These are phyloP conservation scores for Seriola quinqueradiata DNA, from an alignment of 2,113 vertebrate species.

Conservation along the genomic window DNA sequence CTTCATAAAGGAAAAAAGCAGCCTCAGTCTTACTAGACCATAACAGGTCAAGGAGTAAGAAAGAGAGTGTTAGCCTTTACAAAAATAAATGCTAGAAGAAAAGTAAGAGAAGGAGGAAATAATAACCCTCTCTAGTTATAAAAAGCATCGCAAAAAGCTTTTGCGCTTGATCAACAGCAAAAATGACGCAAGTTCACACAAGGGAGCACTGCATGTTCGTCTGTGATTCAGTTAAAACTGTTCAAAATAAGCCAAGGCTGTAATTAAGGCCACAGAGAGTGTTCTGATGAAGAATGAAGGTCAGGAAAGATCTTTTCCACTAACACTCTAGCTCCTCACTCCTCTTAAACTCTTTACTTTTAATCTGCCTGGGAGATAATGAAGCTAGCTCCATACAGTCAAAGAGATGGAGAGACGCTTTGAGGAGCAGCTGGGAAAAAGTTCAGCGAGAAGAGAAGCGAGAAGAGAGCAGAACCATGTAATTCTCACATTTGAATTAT, in stretches of 20 bases:
- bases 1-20: constrained; percentile 55
- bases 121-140: constrained; percentile 34
- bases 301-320: constrained; percentile 52
- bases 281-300: constrained; percentile 55
- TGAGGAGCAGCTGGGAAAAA: constrained; percentile 53
- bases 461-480: constrained; percentile 38
- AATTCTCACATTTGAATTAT: constrained; percentile 65
- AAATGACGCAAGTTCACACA: constrained; percentile 54
- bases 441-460: constrained; percentile 30
- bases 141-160: constrained; percentile 48
- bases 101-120: constrained; percentile 29
- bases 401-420: constrained; percentile 46
- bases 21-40: constrained; percentile 28
- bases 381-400: constrained; percentile 53
- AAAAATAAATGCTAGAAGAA: constrained; percentile 54
- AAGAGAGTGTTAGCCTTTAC: constrained; percentile 26
- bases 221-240: constrained; percentile 51
- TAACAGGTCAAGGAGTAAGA: constrained; percentile 37
- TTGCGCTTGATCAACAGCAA: constrained; percentile 60
- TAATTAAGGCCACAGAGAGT: constrained; percentile 66
- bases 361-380: constrained; percentile 74
- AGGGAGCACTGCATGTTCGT: constrained; percentile 40
- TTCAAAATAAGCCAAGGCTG: constrained; percentile 46
- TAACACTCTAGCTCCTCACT: constrained; percentile 42
- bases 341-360: constrained; percentile 66